phyloP scores from a whole-genome alignment of 2,888 invertebrate genomes.

The Eupeodes latifasciatus region DNA sequence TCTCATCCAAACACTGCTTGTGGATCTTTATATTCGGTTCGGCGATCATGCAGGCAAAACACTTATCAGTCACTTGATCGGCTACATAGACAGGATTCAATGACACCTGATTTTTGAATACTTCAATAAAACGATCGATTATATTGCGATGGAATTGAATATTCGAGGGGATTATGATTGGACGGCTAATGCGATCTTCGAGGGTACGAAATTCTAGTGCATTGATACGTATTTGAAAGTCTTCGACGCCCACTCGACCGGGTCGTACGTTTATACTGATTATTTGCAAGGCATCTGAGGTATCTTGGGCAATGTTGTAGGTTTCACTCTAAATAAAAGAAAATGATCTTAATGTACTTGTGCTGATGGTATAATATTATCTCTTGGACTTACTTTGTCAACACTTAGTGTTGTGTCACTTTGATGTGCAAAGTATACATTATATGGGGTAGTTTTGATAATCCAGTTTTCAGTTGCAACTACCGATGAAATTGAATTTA shows the following conservation, averaged over 20 bases:
- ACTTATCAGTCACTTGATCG: constrained; percentile 91
- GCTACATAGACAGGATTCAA: constrained; percentile 88
- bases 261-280: constrained; percentile 92
- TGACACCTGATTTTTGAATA: constrained; percentile 90
- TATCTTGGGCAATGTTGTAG: constrained; percentile 88
- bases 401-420: constrained; percentile 91
- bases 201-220: constrained; percentile 92
- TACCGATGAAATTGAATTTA: constrained; percentile 88
- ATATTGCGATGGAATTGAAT: constrained; percentile 91
- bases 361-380: not conserved
- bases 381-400: constrained; percentile 85
- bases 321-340: constrained; percentile 86
- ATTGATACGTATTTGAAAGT: constrained; percentile 90
- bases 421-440: constrained; percentile 90
- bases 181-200: constrained; percentile 88
- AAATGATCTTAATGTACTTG: not conserved
- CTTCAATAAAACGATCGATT: constrained; percentile 92
- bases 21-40: constrained; percentile 91
- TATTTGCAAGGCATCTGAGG: constrained; percentile 91
- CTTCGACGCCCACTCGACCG: constrained; percentile 85
- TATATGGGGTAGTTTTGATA: constrained; percentile 91
- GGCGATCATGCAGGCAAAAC: constrained; percentile 95
- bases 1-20: constrained; percentile 87
- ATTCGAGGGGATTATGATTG: constrained; percentile 88
- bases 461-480: constrained; percentile 95